A percentile compares a stretch with the other conserved stretches of the same genome.
Conservation (phyloP, 2,888 invertebrate species). For the Oxytorus armatus region DNA sequence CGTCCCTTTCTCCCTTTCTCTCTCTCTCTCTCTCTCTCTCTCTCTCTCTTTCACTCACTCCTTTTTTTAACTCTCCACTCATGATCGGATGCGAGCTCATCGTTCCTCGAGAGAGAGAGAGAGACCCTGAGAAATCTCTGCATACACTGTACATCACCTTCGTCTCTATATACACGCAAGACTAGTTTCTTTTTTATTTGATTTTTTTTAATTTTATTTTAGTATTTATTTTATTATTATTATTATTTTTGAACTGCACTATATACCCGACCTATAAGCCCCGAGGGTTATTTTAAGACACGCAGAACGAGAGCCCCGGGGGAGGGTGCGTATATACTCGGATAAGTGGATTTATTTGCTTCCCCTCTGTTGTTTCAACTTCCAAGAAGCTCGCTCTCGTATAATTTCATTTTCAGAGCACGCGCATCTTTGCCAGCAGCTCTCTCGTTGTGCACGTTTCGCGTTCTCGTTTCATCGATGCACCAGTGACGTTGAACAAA, state of each 20-base stretch:
- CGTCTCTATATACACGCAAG: slow-evolving; percentile 43
- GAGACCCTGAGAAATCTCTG: slow-evolving; percentile 57
- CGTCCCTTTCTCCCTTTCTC: slow-evolving; percentile 10
- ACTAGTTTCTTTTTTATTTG: slow-evolving; percentile 34
- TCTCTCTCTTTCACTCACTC: slow-evolving; percentile 24
- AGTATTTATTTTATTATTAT: slow-evolving; percentile 15
- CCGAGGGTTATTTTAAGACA: slow-evolving; percentile 64
- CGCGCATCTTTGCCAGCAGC: slow-evolving; percentile 4
- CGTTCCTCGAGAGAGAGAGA: too few species aligned
- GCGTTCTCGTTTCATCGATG: neutral
- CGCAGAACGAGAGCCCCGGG: slow-evolving; percentile 42
- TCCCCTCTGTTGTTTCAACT: slow-evolving; percentile 56
- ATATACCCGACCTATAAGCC: slow-evolving; percentile 45
- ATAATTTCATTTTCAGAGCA: slow-evolving; percentile 53
- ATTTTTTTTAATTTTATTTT: too few species aligned
- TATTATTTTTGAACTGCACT: slow-evolving; percentile 37
- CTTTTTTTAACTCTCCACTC: too few species aligned
- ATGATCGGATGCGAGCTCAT: slow-evolving; percentile 59
- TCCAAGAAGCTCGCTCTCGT: slow-evolving; percentile 54
- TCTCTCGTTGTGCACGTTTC: neutral
- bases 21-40: slow-evolving; percentile 23
- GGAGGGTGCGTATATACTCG: slow-evolving; percentile 58
- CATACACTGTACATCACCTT: slow-evolving; percentile 6
- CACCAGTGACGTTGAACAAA: neutral
- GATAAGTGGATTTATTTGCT: slow-evolving; percentile 67